Percentiles rank a stretch among this genome's conserved stretches.
Evolutionary conservation across 2,797 vertebrate genomes (phyloP).

Genomic region (Lithobates pipiens): DNA sequence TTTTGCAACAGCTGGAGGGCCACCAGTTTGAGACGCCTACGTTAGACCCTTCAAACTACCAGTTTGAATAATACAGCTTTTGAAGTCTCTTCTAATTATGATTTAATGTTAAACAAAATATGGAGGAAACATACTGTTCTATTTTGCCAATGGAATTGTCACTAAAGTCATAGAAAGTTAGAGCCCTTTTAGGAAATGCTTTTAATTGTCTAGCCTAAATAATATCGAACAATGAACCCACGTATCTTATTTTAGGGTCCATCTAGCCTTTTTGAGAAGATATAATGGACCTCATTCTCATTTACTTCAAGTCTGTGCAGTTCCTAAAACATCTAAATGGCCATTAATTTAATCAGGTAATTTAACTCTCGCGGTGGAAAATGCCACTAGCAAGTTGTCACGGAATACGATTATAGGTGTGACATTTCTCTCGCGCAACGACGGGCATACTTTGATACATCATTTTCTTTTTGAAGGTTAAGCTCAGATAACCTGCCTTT

Average conservation of each 20-base stretch:
- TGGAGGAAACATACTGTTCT: slow-evolving; percentile 25
- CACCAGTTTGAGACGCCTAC: too few species aligned
- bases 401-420: slow-evolving; percentile 92
- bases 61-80: background rate
- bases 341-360: slow-evolving; percentile 99
- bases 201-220: slow-evolving; percentile 83
- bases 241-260: slow-evolving; percentile 83
- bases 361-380: slow-evolving; percentile 89
- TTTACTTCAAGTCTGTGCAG: slow-evolving; percentile 86
- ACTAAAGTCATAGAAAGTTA: slow-evolving; percentile 68
- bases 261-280: slow-evolving; percentile 79
- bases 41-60: too few species aligned
- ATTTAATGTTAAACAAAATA: slow-evolving; percentile 10
- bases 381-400: slow-evolving; percentile 94
- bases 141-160: background rate
- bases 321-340: slow-evolving; percentile 95
- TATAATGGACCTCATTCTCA: slow-evolving; percentile 86
- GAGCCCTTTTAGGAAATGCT: slow-evolving; percentile 77
- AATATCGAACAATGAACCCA: slow-evolving; percentile 79
- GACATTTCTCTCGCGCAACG: slow-evolving; percentile 98
- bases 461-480: slow-evolving; percentile 99
- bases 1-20: too few species aligned
- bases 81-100: background rate
- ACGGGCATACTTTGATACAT: slow-evolving; percentile 98
- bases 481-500: slow-evolving; percentile 99